Base-by-base conservation (phyloP, 2,113 vertebrate genomes). In the Petrocephalus microphthalmus region DNA sequence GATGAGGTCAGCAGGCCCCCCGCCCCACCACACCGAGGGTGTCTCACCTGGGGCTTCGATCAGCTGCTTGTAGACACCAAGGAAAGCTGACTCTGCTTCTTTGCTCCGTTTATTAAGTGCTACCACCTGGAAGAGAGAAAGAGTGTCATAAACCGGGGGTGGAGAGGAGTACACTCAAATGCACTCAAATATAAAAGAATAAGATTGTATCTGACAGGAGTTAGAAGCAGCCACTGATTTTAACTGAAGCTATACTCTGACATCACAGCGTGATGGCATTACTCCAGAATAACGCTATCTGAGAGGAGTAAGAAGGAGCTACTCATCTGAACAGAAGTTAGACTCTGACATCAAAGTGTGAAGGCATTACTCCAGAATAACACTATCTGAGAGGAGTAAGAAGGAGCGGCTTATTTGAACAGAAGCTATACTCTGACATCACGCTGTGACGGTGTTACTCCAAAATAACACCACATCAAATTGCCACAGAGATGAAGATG, bases 91-190 rank as follows among this genome's bases (percentile, higher is more conserved):
- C 94, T 98, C 98, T 15, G 98, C 98, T 95, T 99, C 98, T 93
- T 97, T 97, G 95, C 97, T 99, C 92, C 98, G 96, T 93, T 98
- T 98, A 94, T 97, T 97, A 94, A 99, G 97, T 91, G 98, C 97
- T 94, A 98, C 97, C 96, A 99, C 98, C 98, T 99, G 96, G 92
- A 93, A 93, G 85, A 93, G 85, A 89, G 88, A 51, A 54, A 86
- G 17, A 51, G 64, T 45, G 88, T 67, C 64, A 54, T 60, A 33
- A 57, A 47, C 51, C 91, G 1, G 47, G 6, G 37, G 42, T 17
- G 19, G 22, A 2, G 53, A 19, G 33, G 49, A 85, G 7, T 83
- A 90, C 57, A 56, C 49, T 42, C 60, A 87, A 33, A 87, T 42
- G 19, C 56, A 47, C 45, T n/a, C 57, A 37, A 7, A n/a, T 29